Percentiles rank a stretch among this genome's conserved stretches.
Evolutionary conservation across 35 echinoderm and acorn worm species (phyloP).

Genomic region (Stichopus chloronotus): DNA sequence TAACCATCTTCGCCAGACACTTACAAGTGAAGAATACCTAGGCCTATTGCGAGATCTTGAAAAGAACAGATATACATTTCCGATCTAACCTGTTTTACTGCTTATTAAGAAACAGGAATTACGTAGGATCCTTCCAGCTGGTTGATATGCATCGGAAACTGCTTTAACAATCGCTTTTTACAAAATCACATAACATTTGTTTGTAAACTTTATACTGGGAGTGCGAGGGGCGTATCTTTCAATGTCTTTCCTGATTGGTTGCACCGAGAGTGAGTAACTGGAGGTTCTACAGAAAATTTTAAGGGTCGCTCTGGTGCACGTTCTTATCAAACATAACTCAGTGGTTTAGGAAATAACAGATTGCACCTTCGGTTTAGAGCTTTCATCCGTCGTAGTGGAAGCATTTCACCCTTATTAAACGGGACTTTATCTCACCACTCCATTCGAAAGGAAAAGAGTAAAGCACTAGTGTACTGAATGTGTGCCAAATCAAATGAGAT

Average conservation of each 20-base stretch:
- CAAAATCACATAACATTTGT: background rate
- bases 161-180: too few species aligned
- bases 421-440: background rate
- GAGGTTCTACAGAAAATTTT: background rate
- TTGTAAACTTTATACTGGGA: background rate
- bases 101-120: too few species aligned
- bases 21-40: too few species aligned
- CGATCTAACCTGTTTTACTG: too few species aligned
- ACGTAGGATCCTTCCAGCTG: too few species aligned
- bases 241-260: background rate
- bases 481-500: too few species aligned
- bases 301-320: background rate
- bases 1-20: too few species aligned
- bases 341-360: background rate
- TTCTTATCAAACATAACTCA: background rate
- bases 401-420: background rate
- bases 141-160: too few species aligned
- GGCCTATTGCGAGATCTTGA: too few species aligned
- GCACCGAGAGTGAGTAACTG: background rate
- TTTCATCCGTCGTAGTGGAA: background rate
- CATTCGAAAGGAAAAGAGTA: background rate
- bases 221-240: background rate
- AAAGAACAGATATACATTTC: too few species aligned
- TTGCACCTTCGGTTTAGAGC: background rate
- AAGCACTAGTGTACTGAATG: too few species aligned